Conservation (phyloP, 1,140 invertebrate genomes). For the Elymnias hypermnestra region DNA sequence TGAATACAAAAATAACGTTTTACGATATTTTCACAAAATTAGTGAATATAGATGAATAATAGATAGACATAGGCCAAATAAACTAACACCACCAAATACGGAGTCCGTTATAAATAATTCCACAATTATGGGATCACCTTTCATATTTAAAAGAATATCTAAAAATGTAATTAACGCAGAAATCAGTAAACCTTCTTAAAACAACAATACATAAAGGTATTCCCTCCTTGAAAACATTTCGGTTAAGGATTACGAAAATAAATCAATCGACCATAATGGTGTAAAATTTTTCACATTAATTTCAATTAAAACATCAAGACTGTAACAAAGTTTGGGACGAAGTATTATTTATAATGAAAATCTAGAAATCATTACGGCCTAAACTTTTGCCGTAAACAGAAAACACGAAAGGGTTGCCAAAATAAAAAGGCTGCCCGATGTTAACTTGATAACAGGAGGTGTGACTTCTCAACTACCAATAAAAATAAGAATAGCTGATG, state of each 20-base stretch:
- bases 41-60: too few species aligned
- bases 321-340: slow-evolving; percentile 12
- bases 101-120: too few species aligned
- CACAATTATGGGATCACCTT: too few species aligned
- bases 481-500: neutral
- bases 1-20: too few species aligned
- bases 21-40: too few species aligned
- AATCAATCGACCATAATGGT: neutral
- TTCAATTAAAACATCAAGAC: slow-evolving; percentile 20
- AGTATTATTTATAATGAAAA: slow-evolving; percentile 30
- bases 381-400: slow-evolving; percentile 35
- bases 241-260: neutral
- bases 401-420: slow-evolving; percentile 38
- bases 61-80: too few species aligned
- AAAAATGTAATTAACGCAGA: too few species aligned
- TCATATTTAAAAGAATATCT: too few species aligned
- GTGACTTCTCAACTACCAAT: slow-evolving; percentile 7
- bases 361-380: slow-evolving; percentile 34
- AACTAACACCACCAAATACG: too few species aligned
- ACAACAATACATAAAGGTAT: too few species aligned
- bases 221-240: too few species aligned
- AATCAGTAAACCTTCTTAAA: too few species aligned
- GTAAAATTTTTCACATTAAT: slow-evolving; percentile 10
- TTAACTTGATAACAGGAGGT: slow-evolving; percentile 37
- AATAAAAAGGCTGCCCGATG: slow-evolving; percentile 44